These are phyloP conservation scores for Poeciliopsis presidionis DNA, from an alignment of 2,797 vertebrate genomes.

Conservation along the genomic window DNA sequence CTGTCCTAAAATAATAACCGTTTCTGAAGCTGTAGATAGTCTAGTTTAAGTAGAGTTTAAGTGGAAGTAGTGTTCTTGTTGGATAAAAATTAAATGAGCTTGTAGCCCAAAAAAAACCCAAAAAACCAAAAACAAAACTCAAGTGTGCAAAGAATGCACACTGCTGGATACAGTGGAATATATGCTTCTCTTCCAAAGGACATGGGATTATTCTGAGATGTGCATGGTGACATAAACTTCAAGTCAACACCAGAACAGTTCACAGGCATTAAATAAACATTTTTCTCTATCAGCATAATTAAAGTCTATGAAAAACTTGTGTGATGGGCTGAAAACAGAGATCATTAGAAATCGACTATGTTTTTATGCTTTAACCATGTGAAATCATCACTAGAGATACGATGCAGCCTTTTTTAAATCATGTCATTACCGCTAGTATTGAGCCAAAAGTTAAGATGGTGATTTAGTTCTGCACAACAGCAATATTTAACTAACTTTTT, in stretches of 20 bases:
- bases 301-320: not conserved
- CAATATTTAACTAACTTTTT: slow-evolving; percentile 21
- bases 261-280: not conserved
- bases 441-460: not conserved
- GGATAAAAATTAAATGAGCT: not conserved
- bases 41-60: not conserved
- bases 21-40: not conserved
- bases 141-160: not conserved
- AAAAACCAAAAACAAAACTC: not conserved
- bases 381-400: not conserved
- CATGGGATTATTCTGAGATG: not conserved
- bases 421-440: not conserved
- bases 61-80: not conserved
- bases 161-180: not conserved
- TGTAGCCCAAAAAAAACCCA: no score
- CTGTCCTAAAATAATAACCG: not conserved
- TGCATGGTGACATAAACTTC: not conserved
- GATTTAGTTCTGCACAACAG: slow-evolving; percentile 3
- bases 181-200: not conserved
- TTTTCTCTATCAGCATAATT: not conserved
- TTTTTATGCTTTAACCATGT: not conserved
- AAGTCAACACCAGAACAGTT: not conserved
- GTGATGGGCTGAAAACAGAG: not conserved
- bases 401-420: not conserved
- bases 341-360: no score